Evolutionary conservation across 2,113 vertebrate species (phyloP).

Genomic region (Phycodurus eques): DNA sequence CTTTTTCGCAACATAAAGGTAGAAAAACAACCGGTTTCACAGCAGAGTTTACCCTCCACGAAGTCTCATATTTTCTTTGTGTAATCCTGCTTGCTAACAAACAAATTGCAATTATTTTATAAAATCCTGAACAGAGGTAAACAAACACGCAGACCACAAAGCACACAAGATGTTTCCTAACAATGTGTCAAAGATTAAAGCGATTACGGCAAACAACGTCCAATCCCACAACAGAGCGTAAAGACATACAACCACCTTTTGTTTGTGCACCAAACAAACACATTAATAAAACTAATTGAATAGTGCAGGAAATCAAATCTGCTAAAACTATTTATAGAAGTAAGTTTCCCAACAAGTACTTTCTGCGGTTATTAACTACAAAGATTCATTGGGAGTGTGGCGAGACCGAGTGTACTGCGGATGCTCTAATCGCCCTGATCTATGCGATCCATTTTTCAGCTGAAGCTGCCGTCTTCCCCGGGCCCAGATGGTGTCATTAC

Average conservation of each 20-base stretch:
- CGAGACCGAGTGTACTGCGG: conserved; percentile 51
- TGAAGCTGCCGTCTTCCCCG: conserved; percentile 63
- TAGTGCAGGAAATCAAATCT: not conserved
- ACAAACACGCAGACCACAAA: not conserved
- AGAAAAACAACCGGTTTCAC: not conserved
- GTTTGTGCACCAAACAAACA: not conserved
- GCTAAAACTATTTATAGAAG: not conserved
- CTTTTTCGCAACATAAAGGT: not conserved
- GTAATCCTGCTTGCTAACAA: not conserved
- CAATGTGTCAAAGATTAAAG: conserved; percentile 37
- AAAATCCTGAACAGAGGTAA: not conserved
- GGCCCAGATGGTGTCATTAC: conserved; percentile 80
- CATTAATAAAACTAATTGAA: not conserved
- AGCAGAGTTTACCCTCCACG: not conserved
- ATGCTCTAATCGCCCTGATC: conserved; percentile 72
- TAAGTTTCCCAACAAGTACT: conserved; percentile 16
- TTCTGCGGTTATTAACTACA: conserved; percentile 39
- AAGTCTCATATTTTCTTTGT: not conserved
- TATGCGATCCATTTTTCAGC: conserved; percentile 73
- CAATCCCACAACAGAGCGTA: conserved; percentile 42
- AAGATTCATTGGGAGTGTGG: conserved; percentile 41
- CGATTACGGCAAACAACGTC: conserved; percentile 51
- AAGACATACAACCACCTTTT: not conserved
- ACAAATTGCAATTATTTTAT: not conserved
- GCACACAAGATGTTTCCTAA: conserved; percentile 26